Base-by-base conservation (phyloP, 2,113 vertebrate genomes). In the Camelus dromedarius region DNA sequence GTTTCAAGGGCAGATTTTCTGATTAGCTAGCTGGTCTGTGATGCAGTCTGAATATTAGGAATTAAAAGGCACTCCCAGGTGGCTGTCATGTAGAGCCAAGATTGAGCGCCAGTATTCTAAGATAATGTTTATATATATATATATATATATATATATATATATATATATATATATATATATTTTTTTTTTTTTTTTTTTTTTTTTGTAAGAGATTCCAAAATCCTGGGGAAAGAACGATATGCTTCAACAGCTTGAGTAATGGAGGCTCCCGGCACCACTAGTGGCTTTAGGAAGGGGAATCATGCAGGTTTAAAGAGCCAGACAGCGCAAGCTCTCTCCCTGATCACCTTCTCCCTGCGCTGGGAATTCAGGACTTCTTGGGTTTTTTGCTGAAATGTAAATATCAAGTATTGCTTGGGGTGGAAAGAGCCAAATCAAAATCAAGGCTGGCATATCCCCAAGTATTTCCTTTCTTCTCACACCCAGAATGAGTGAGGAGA, bases 391-490 rank as follows among this genome's bases (percentile, higher is more conserved):
- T 92, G 32, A 69, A 95, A 69, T 52, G 46, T 66, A 84, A 96
- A 93, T 88, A 95, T 80, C 66, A 92, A 76, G 8, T n/a, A 86
- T 35, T 54, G 8, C 35, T 56, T 76, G 83, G 54, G 66, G 28
- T 28, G 93, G 84, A 85, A 79, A 94, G 35, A 72, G 28, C 38
- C 60, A 84, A 88, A 77, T 32, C 26, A 16, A 82, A 90, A 81
- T 28, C 26, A 13, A 82, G 28, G 22, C 20, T 91, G 62, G 54
- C 58, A 89, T 19, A 69, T 52, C 42, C 35, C 81, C 77, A 72
- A 89, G n/a, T 64, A n/a, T 13, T 77, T 66, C 46, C 58, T 86
- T 96, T 93, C 50, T 84, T 64, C 50, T 96, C 56, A 86, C 14
- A 69, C 42, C 0, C 50, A 18, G 67, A 95, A 56, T 66, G n/a